These are phyloP conservation scores for Metaphire vulgaris DNA, from an alignment of 1,140 invertebrate species.

Conservation along the genomic window DNA sequence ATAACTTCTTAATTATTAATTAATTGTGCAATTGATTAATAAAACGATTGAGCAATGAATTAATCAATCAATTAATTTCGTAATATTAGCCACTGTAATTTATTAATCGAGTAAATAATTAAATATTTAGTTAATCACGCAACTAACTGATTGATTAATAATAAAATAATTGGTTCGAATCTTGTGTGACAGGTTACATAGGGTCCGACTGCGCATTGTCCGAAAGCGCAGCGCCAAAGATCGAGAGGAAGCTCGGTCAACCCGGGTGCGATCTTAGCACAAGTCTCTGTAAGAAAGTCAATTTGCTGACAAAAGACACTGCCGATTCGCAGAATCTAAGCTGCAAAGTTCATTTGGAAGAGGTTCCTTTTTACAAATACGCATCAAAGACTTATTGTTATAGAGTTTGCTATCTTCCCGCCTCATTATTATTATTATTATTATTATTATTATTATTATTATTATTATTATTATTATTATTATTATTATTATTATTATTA, in stretches of 20 bases:
- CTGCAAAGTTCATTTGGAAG: neutral
- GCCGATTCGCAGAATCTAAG: neutral
- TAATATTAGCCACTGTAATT: neutral
- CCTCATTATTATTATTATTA: neutral
- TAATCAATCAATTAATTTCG: neutral
- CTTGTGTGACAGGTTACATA: neutral
- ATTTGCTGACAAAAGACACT: neutral
- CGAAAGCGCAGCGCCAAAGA: neutral
- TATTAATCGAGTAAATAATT: neutral
- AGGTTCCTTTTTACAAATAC: neutral
- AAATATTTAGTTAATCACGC: neutral
- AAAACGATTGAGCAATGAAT: neutral
- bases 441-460: neutral
- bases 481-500: neutral
- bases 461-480: neutral
- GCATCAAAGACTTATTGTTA: neutral
- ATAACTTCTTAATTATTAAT: too few species aligned
- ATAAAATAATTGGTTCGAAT: neutral
- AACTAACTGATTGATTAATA: neutral
- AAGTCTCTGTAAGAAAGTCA: neutral
- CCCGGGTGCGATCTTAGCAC: neutral
- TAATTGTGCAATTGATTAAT: too few species aligned
- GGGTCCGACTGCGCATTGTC: neutral
- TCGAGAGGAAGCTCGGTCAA: neutral
- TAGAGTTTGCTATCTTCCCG: neutral